Base-by-base conservation (phyloP, 2,888 invertebrate genomes). In the Bellardia pandia region DNA sequence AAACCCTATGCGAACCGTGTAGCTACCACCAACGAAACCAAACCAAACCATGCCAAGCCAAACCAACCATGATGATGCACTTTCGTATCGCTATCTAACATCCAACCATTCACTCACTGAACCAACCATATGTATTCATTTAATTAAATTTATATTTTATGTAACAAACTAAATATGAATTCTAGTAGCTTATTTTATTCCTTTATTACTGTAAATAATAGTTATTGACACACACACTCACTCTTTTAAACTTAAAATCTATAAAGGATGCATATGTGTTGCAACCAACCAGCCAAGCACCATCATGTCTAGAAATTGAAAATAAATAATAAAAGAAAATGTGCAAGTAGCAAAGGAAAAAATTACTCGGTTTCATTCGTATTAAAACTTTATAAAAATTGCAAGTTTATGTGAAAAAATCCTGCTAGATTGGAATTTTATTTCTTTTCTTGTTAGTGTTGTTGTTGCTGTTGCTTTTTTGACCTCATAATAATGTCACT, bases 131-230 rank as follows among this genome's bases (percentile, higher is more conserved):
- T 85, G 56, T 71, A 69, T 80, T 62, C 62, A 80, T 86, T 86
- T 86, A 86, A 86, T 86, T 86, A 86, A 86, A 86, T 86, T 58
- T 83, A 86, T 86, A 86, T 84, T 86, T 86, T 86, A 80, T 84
- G 68, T 80, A 80, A 80, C 79, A 83, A 86, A 79, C 83, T 80
- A 80, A 80, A 86, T 84, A 84, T 83, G 83, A 71, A 83, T 84
- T 84, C 84, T 30, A 72, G 77, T 66, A 77, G 77, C 56, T 78
- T 56, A 77, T 77, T 72, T 72, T 78, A 75, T 68, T 81, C 74
- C 37, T 81, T 81, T 81, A 74, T 68, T 75, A 75, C 81, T 66
- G 56, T 66, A 74, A 84, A 84, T 83, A 83, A 85, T 56, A 75
- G 79, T 68, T 80, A 82, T 74, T 77, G 68, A 14, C 5, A 14